Conservation (phyloP, 1,140 invertebrate genomes). For the Hyles vespertilio region DNA sequence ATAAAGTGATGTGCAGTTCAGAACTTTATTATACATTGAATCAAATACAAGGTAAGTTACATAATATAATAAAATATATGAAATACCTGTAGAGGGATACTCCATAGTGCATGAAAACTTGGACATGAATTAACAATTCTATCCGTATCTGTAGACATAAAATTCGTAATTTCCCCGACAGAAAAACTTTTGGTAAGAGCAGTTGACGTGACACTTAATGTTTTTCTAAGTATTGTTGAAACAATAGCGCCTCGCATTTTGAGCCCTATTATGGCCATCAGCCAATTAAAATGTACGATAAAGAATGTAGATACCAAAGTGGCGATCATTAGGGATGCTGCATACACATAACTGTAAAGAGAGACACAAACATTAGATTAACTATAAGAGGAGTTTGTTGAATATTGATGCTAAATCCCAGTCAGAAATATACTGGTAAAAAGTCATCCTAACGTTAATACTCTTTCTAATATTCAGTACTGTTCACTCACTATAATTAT, state of each 20-base stretch:
- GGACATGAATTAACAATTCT: conserved; percentile 96
- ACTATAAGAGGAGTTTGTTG: no score
- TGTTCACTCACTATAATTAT: no score
- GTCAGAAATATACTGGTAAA: no score
- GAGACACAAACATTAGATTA: no score
- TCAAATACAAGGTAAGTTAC: no score
- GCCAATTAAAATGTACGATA: conserved; percentile 93
- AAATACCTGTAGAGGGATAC: conserved; percentile 91
- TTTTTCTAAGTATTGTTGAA: conserved; percentile 91
- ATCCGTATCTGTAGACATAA: conserved; percentile 97
- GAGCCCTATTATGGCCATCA: conserved; percentile 88
- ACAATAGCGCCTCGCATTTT: conserved; percentile 92
- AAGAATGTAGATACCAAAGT: conserved; percentile 86
- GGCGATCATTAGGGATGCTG: conserved; percentile 81
- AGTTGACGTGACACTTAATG: conserved; percentile 79
- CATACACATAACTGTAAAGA: conserved; percentile 83
- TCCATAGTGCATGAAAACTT: conserved; percentile 98
- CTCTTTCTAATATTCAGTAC: no score
- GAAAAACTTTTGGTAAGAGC: conserved; percentile 79
- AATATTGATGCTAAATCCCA: no score
- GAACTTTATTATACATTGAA: neutral
- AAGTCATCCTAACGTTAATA: no score
- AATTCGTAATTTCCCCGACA: conserved; percentile 94
- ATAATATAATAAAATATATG: neutral
- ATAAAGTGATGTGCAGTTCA: neutral